These are phyloP conservation scores for Camponotus pennsylvanicus DNA, from an alignment of 1,140 invertebrate species.

Conservation along the genomic window DNA sequence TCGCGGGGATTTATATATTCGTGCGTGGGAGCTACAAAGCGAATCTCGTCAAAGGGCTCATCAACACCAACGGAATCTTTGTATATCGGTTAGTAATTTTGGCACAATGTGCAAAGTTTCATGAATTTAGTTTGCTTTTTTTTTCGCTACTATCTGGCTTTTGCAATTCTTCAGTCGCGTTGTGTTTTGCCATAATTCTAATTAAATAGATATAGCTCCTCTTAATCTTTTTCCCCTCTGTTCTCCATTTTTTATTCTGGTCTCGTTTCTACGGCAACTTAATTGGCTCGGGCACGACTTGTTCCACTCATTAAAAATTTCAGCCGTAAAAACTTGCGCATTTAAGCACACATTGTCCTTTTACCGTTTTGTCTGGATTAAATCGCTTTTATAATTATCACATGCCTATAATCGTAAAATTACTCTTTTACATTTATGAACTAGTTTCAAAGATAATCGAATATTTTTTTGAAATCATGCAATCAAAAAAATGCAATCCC, in stretches of 20 bases:
- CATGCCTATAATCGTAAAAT: constrained; percentile 26
- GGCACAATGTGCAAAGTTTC: background rate
- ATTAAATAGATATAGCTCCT: constrained; percentile 74
- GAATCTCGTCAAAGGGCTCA: constrained; percentile 82
- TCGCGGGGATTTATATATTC: constrained; percentile 85
- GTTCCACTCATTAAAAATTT: constrained; percentile 73
- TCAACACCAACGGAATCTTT: constrained; percentile 81
- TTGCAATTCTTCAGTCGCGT: constrained; percentile 73
- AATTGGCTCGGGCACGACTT: constrained; percentile 44
- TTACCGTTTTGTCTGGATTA: constrained; percentile 12
- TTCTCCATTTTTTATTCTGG: constrained; percentile 14
- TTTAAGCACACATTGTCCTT: constrained; percentile 37
- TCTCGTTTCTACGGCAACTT: constrained; percentile 20
- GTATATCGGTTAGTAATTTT: constrained; percentile 81
- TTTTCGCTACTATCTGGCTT: background rate
- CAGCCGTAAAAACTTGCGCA: constrained; percentile 69
- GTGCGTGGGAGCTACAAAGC: constrained; percentile 84
- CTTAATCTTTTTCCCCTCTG: background rate
- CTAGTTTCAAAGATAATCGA: background rate
- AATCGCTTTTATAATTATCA: constrained; percentile 52
- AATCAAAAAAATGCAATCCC: background rate
- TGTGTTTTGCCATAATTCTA: constrained; percentile 74
- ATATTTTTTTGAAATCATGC: constrained; percentile 17
- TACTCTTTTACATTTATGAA: constrained; percentile 4
- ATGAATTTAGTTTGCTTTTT: constrained; percentile 18